These are phyloP conservation scores for Atherinosoma microstoma DNA, from an alignment of 2,797 vertebrate genomes.

Conservation along the genomic window DNA sequence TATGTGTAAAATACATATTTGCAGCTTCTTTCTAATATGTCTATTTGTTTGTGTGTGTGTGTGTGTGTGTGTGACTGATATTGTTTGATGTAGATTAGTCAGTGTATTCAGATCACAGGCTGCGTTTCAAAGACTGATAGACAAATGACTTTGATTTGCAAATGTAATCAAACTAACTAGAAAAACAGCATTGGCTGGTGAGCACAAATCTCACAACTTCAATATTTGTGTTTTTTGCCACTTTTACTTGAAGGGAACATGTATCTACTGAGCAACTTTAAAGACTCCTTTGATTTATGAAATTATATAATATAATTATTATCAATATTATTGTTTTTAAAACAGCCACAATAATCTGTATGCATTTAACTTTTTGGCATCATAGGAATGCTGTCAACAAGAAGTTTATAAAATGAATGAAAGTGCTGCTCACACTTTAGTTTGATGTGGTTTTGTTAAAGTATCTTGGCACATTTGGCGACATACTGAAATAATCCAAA, in stretches of 20 bases:
- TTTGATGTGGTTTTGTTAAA: too few species aligned
- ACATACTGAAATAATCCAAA: too few species aligned
- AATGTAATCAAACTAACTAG: slow-evolving; percentile 99
- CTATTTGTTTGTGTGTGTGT: slow-evolving; percentile 26
- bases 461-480: too few species aligned
- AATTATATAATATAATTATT: neutral
- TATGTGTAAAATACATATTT: slow-evolving; percentile 13
- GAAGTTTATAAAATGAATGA: neutral
- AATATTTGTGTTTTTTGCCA: slow-evolving; percentile 52
- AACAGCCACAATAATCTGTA: neutral
- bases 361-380: neutral
- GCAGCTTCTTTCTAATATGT: slow-evolving; percentile 33
- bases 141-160: slow-evolving; percentile 99
- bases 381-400: neutral
- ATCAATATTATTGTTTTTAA: neutral
- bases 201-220: slow-evolving; percentile 57
- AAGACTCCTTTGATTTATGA: slow-evolving; percentile 11
- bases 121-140: slow-evolving; percentile 93
- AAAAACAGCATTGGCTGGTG: slow-evolving; percentile 81
- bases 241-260: slow-evolving; percentile 47
- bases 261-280: slow-evolving; percentile 29
- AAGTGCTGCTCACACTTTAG: neutral
- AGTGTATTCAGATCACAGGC: slow-evolving; percentile 95
- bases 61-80: slow-evolving; percentile 78
- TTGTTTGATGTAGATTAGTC: slow-evolving; percentile 99